phyloP scores from a whole-genome alignment of 2,888 invertebrate species.

The Osedax fenrisi region DNA sequence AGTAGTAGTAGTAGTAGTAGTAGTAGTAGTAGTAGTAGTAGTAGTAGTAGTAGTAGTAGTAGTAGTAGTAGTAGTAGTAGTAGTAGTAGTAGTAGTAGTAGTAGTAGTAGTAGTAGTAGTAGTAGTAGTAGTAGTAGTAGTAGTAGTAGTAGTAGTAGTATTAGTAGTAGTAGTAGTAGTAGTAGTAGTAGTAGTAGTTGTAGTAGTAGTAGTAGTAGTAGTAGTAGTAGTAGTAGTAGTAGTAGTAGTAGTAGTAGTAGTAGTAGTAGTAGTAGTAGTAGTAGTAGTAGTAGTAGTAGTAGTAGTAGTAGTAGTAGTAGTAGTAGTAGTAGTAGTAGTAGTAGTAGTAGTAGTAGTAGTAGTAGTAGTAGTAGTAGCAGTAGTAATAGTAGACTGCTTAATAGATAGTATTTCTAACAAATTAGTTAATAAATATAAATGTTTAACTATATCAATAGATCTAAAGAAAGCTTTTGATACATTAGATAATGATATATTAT shows the following conservation, averaged over 20 bases:
- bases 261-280: neutral
- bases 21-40: constrained; percentile 1
- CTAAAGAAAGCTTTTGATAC: no score
- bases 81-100: neutral
- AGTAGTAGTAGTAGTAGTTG: neutral
- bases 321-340: neutral
- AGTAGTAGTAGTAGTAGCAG: neutral
- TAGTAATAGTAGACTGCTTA: no score
- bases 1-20: constrained; percentile 2
- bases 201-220: neutral
- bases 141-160: no score
- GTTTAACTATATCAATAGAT: no score
- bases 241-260: neutral
- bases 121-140: neutral
- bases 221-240: neutral
- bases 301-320: constrained; percentile 1
- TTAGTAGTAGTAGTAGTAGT: no score
- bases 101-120: neutral
- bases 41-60: constrained; percentile 5
- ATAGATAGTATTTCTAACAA: no score
- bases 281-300: neutral
- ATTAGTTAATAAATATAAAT: no score
- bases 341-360: neutral
- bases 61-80: neutral
- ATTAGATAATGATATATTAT: no score